phyloP scores from a whole-genome alignment of 2,888 invertebrate genomes.

The Amphipoea oculea region DNA sequence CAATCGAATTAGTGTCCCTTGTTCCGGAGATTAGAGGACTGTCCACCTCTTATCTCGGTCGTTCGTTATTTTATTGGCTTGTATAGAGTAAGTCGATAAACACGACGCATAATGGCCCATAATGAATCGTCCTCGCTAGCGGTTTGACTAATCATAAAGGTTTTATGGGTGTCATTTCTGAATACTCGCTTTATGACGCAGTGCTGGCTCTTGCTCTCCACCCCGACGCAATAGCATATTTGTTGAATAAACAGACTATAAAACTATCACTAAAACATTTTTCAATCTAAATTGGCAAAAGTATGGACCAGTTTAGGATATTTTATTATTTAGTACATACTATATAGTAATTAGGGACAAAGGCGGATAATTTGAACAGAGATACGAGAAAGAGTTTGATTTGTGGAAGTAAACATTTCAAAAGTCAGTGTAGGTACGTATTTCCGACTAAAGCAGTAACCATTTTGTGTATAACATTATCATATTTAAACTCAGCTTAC shows the following conservation, averaged over 20 bases:
- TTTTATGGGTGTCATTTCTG: constrained; percentile 87
- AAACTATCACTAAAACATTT: constrained; percentile 71
- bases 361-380: background rate
- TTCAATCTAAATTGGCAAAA: constrained; percentile 61
- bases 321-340: constrained; percentile 1
- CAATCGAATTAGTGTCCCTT: constrained; percentile 91
- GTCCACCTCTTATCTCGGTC: constrained; percentile 90
- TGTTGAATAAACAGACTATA: constrained; percentile 78
- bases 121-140: constrained; percentile 89
- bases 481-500: constrained; percentile 60
- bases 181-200: constrained; percentile 82
- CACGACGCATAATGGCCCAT: constrained; percentile 90
- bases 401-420: constrained; percentile 51
- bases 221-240: constrained; percentile 70
- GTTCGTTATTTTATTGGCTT: constrained; percentile 91
- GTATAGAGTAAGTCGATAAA: constrained; percentile 90
- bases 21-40: constrained; percentile 90
- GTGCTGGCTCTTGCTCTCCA: constrained; percentile 66
- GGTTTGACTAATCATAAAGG: constrained; percentile 90
- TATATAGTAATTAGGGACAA: background rate
- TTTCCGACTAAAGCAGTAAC: constrained; percentile 37
- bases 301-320: constrained; percentile 52
- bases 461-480: constrained; percentile 58
- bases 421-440: constrained; percentile 15
- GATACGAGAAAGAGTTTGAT: constrained; percentile 15